A percentile compares a stretch with the other conserved stretches of the same genome.
These are phyloP conservation scores for Schizopygopsis pylzovi DNA, from an alignment of 2,797 vertebrate species.

Conservation along the genomic window DNA sequence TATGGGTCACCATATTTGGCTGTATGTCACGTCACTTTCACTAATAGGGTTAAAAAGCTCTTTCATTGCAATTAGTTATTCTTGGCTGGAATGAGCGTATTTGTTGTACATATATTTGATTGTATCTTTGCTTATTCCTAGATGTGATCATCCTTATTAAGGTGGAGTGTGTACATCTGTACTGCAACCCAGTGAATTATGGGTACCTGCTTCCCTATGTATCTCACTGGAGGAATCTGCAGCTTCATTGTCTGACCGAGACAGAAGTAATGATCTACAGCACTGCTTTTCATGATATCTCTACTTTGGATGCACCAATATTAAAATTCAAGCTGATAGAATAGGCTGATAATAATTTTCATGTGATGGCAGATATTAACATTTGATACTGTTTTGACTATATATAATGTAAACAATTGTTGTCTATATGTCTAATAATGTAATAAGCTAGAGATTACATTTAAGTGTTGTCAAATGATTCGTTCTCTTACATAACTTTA, in stretches of 20 bases:
- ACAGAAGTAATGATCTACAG: slow-evolving; percentile 80
- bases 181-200: slow-evolving; percentile 97
- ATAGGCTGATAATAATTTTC: neutral
- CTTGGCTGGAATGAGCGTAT: neutral
- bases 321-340: neutral
- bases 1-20: too few species aligned
- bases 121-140: slow-evolving; percentile 66
- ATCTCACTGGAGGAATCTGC: slow-evolving; percentile 95
- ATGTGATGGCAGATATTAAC: neutral
- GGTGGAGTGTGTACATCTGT: slow-evolving; percentile 91
- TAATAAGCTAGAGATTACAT: neutral
- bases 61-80: neutral
- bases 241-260: slow-evolving; percentile 94
- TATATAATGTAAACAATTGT: neutral
- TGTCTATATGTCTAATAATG: neutral
- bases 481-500: neutral
- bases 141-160: slow-evolving; percentile 95
- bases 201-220: slow-evolving; percentile 89
- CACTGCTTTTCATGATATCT: slow-evolving; percentile 2
- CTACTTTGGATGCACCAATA: neutral
- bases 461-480: neutral
- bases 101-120: neutral
- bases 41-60: neutral
- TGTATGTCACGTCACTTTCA: neutral
- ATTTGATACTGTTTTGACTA: neutral